Conservation (phyloP, 2,888 invertebrate species). For the Xestia c-nigrum region DNA sequence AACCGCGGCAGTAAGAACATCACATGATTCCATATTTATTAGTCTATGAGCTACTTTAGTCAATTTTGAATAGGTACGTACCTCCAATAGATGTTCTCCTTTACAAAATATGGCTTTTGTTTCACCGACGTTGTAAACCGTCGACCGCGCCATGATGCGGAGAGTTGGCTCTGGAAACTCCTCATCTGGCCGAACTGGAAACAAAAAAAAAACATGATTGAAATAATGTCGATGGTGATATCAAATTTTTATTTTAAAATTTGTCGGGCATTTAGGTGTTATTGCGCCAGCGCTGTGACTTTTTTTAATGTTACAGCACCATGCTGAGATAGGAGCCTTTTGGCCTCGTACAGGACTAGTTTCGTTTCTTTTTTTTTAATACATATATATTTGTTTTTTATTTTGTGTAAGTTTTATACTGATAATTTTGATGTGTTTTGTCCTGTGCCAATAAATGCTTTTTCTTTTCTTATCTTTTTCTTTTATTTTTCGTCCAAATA, state of each 20-base stretch:
- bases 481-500: neutral
- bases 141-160: conserved; percentile 79
- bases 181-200: conserved; percentile 76
- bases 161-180: conserved; percentile 76
- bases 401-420: too few species aligned
- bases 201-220: conserved; percentile 28
- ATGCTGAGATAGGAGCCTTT: too few species aligned
- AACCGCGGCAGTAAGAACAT: neutral
- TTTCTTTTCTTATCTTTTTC: too few species aligned
- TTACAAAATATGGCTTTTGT: conserved; percentile 85
- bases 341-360: too few species aligned
- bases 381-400: too few species aligned
- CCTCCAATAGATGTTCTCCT: conserved; percentile 79
- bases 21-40: too few species aligned
- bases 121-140: conserved; percentile 83
- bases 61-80: conserved; percentile 47
- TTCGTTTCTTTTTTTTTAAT: too few species aligned
- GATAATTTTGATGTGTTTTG: too few species aligned
- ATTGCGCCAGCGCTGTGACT: too few species aligned
- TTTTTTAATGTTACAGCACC: too few species aligned
- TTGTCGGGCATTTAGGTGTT: neutral
- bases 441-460: too few species aligned
- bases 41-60: neutral
- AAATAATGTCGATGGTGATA: neutral
- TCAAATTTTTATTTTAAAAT: neutral